Base-by-base conservation (phyloP, 2,888 invertebrate species). In the Drosophila sordidula region DNA sequence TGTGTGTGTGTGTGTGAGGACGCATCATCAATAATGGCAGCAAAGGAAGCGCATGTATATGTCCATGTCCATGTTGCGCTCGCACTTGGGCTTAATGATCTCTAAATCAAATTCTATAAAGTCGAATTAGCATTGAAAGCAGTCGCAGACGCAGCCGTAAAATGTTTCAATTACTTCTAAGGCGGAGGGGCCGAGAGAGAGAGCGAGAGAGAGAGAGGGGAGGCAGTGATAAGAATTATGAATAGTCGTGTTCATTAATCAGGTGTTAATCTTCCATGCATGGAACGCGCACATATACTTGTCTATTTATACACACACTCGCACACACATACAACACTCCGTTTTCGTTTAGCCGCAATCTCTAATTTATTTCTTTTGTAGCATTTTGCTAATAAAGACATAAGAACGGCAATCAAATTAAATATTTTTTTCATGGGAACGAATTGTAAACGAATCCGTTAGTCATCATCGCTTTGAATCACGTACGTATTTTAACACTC, bases 361-460 rank as follows among this genome's bases (percentile, higher is more conserved):
- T 76, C 69, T 81, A 81, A 86, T 86, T 86, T 89, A 86, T 86
- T 80, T 63, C 72, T 78, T 75, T 80, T 76, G 75, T 74, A 79
- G 70, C 87, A 73, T 87, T 86, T 86, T 73, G 86, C 89, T 87
- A 89, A 86, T 86, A 87, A 86, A 86, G 86, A 86, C 89, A 86
- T 86, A 86, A 86, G 87, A 86, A 89, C 88, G 87, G 86, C 86
- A 89, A 86, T 89, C 86, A 86, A 86, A 86, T 82, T 82, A 82
- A 84, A 78, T 78, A 73, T 80, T 78, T 88, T 80, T 73, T 78
- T 89, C 85, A 86, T 86, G 85, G 85, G 85, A 86, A 86, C 87
- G 42, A 76, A 73, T 80, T 83, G 78, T 73, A 82, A 85, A 51
- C 76, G 78, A 67, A 49, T 61, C 76, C 76, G 82, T 82, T 87